phyloP scores from a whole-genome alignment of 2,797 vertebrate species.

The Micromesistius poutassou region DNA sequence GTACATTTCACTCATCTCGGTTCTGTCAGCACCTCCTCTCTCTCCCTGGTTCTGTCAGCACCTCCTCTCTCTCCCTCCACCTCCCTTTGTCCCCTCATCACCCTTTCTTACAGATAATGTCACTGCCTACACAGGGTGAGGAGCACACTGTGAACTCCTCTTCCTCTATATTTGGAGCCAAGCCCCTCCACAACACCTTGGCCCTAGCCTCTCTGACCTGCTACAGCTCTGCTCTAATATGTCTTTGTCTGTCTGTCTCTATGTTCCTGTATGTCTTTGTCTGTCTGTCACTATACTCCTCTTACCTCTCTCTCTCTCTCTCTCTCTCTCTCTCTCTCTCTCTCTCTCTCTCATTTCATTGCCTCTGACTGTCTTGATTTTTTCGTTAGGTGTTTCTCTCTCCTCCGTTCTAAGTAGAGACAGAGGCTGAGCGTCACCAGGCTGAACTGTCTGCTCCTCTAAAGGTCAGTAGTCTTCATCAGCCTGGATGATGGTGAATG shows the following conservation, averaged over 20 bases:
- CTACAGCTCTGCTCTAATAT: neutral
- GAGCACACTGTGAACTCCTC: neutral
- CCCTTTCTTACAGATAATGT: neutral
- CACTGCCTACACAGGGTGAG: neutral
- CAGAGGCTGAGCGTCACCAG: conserved; percentile 57
- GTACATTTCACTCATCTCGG: neutral
- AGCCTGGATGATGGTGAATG: conserved; percentile 49
- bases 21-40: conserved; percentile 2
- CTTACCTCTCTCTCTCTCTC: neutral
- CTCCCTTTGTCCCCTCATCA: neutral
- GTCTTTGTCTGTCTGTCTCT: neutral
- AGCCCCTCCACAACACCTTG: neutral
- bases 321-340: neutral
- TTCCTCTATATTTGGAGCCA: neutral
- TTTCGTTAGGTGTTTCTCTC: neutral
- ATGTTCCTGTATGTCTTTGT: neutral
- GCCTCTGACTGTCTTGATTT: neutral
- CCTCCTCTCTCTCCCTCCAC: conserved; percentile 18
- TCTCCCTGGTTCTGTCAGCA: conserved; percentile 6
- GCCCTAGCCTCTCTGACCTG: neutral
- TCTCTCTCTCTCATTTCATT: neutral
- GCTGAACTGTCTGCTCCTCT: conserved; percentile 62
- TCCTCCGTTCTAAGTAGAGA: conserved; percentile 35
- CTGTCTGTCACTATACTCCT: neutral
- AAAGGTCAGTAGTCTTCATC: conserved; percentile 73